Evolutionary conservation across 2,113 vertebrate genomes (phyloP), one percentile per base, ranked within the genome.

Genomic region (Glareola pratincola): DNA sequence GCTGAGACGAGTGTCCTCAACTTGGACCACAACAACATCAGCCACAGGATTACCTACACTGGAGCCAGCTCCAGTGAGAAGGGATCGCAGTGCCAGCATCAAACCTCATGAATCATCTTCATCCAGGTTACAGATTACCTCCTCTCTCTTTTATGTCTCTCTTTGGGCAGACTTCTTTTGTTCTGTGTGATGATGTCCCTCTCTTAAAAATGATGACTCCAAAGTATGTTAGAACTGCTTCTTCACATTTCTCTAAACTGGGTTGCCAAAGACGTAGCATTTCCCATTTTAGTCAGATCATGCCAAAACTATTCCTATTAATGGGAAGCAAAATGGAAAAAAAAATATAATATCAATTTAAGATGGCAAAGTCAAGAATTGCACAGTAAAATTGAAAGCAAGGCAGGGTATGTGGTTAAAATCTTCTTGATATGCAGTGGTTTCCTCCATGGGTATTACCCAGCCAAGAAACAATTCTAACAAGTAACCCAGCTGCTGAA

Each of bases 21-120:
- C 99, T 2, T 99, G 99, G 99, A 99, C 99, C 50, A 99, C 99
- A 41, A 99, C 99, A 93, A 99, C 99, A 24, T 99, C 99, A 6
- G 99, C 99, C 93, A 99, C 99, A 16, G 99, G 99, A 37, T 95
- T 99, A 24, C 99, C 99, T 69, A 99, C 99, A 15, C 97, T 99
- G 73, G 99, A 99, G 96, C 99, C 99, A 4, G 99, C 99, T 15
- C 99, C 99, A 0, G 99, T 99, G 11, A 97, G 99, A 68, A 98
- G 99, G 88, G 99, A 99, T 96, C 99, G 99, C 50, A 99, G 99
- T 43, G 97, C 98, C 94, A 99, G 99, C 98, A 98, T 99, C 96
- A 99, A 99, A 95, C 98, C 98, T 10, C 98, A 99, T 3, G 99
- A 99, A 76, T 94, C 98, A 8, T 96, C 99, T 77, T 97, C 98